phyloP scores from a whole-genome alignment of 1,140 invertebrate genomes.

The Protaetia brevitarsis region DNA sequence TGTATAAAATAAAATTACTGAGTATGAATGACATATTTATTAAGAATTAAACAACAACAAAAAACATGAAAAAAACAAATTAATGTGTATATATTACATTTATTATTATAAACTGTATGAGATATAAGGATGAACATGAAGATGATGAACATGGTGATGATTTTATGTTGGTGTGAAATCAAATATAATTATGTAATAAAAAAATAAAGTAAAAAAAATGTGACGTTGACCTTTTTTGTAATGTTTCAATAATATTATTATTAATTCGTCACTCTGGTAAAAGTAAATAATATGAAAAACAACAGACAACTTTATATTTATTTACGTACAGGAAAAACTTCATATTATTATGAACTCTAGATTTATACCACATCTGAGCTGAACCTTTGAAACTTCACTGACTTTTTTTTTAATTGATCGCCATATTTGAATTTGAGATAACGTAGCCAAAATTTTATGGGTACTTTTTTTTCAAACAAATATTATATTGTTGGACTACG shows the following conservation, averaged over 20 bases:
- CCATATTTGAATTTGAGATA: too few species aligned
- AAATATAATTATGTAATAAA: slow-evolving; percentile 13
- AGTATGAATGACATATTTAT: slow-evolving; percentile 18
- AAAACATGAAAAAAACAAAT: slow-evolving; percentile 35
- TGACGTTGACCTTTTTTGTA: slow-evolving; percentile 28
- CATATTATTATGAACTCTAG: slow-evolving; percentile 19
- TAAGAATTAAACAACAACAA: too few species aligned
- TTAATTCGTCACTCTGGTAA: slow-evolving; percentile 19
- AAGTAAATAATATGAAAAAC: neutral
- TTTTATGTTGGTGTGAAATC: slow-evolving; percentile 5
- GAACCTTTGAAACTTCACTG: neutral
- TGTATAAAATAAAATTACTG: slow-evolving; percentile 31
- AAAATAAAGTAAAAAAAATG: slow-evolving; percentile 13
- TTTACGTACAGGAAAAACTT: slow-evolving; percentile 14
- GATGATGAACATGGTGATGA: neutral
- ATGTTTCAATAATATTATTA: slow-evolving; percentile 16
- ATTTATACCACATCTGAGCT: slow-evolving; percentile 1
- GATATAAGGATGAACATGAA: too few species aligned
- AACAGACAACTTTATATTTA: slow-evolving; percentile 24
- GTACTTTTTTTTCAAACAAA: too few species aligned
- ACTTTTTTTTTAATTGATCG: neutral
- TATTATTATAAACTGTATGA: slow-evolving; percentile 30
- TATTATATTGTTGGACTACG: too few species aligned
- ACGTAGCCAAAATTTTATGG: too few species aligned
- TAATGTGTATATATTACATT: slow-evolving; percentile 39